Base-by-base conservation (phyloP, 2,888 invertebrate genomes). In the Ptilodon capucinus region DNA sequence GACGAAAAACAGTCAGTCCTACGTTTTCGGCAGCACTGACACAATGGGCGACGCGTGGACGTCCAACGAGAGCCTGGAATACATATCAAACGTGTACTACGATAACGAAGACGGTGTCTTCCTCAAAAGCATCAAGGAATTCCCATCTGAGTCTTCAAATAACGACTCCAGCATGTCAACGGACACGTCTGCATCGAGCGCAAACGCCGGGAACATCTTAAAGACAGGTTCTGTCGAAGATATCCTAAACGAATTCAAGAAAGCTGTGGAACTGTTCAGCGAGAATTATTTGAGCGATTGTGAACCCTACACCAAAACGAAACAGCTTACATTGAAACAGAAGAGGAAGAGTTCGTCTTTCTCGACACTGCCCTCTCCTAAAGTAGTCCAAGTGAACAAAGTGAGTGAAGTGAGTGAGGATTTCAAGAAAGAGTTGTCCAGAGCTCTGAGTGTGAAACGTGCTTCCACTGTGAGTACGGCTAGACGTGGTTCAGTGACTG, bases 221-320 rank as follows among this genome's bases (percentile, higher is more conserved):
- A 82, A 85, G 44, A 63, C 76, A 0, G 79, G 77, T 44, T 91
- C 91, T 0, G 83, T 90, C 0, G 79, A 83, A 50, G 77, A 88
- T 45, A 72, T 91, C 1, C 57, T 90, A 9, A 72, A 82, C 0
- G 87, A 91, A 46, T 91, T 91, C 54, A 73, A 89, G 13, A 87
- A 83, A 67, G 77, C 86, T 0, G 83, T 90, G n/a, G 89, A 89
- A 23, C 55, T 86, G 68, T 90, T 91, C 51, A 84, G 85, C 62
- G 91, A 91, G 59, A 85, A 71, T 54, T 91, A 91, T 51, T 48
- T 81, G 30, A 91, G 91, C 73, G 91, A 91, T 67, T 77, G 85
- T 56, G 91, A 91, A 59, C 79, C 87, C 0, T 91, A 91, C 36
- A 88, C 88, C 0, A 83, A 80, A 53, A 69, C 82, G 0, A 61